phyloP scores from a whole-genome alignment of 2,888 invertebrate genomes.

The Rhamphomyia laevipes region DNA sequence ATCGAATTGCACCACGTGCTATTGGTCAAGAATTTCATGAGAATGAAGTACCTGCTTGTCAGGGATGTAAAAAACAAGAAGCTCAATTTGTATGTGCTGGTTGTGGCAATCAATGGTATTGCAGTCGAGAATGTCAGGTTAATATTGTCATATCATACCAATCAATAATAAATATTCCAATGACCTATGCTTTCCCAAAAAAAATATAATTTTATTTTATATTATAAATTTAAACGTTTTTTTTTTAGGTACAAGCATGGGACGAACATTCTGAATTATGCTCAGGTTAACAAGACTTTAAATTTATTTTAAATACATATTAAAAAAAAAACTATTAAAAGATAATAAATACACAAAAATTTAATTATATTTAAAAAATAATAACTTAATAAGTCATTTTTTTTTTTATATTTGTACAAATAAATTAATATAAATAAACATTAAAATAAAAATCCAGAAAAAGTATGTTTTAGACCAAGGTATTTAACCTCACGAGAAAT shows the following conservation, averaged over 20 bases:
- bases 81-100: conserved; percentile 84
- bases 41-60: conserved; percentile 56
- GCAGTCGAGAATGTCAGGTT: conserved; percentile 87
- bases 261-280: conserved; percentile 79
- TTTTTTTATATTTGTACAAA: too few relatives aligned
- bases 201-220: not conserved
- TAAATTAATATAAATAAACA: too few relatives aligned
- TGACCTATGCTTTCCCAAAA: not conserved
- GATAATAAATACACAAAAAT: too few relatives aligned
- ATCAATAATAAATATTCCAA: too few relatives aligned
- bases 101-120: conserved; percentile 90
- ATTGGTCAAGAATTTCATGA: conserved; percentile 37
- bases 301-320: too few relatives aligned
- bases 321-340: too few relatives aligned
- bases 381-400: too few relatives aligned
- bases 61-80: conserved; percentile 69
- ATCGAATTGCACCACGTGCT: conserved; percentile 24
- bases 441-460: too few relatives aligned
- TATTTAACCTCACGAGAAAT: too few relatives aligned
- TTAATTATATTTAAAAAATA: too few relatives aligned
- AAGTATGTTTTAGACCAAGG: too few relatives aligned
- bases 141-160: conserved; percentile 12
- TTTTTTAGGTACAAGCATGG: conserved; percentile 68
- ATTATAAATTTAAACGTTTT: conserved; percentile 10
- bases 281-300: conserved; percentile 46